These are phyloP conservation scores for Spilarctia lutea DNA, from an alignment of 2,888 invertebrate genomes.

Conservation along the genomic window DNA sequence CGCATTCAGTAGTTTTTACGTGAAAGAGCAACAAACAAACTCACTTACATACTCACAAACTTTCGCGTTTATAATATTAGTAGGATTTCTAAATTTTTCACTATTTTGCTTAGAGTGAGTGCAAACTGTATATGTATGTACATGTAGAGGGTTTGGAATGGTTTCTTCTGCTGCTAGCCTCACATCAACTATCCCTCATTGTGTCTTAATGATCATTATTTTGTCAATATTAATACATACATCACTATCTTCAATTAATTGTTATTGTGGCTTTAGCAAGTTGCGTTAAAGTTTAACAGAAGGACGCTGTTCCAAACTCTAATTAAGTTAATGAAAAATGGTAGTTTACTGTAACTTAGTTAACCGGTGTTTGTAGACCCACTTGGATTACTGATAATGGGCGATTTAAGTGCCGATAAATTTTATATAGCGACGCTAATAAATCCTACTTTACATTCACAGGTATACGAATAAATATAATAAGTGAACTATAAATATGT, in stretches of 20 bases:
- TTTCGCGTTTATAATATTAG: too few relatives aligned
- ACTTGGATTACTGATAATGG: conserved; percentile 41
- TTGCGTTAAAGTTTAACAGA: not conserved
- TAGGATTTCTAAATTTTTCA: too few relatives aligned
- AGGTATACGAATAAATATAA: conserved; percentile 11
- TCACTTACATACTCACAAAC: too few relatives aligned
- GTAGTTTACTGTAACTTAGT: conserved; percentile 30
- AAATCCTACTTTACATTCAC: conserved; percentile 16
- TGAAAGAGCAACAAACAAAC: too few relatives aligned
- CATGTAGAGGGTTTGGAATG: too few relatives aligned
- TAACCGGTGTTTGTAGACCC: conserved; percentile 23
- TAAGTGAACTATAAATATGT: conserved; percentile 19
- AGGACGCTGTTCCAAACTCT: conserved; percentile 17
- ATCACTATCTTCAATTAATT: not conserved
- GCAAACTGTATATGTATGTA: too few relatives aligned
- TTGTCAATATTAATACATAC: too few relatives aligned
- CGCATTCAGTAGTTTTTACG: too few relatives aligned
- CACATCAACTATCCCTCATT: too few relatives aligned
- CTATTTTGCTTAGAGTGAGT: too few relatives aligned
- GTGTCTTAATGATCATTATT: too few relatives aligned
- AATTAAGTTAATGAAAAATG: conserved; percentile 42
- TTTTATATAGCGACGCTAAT: conserved; percentile 31
- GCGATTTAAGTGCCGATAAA: conserved; percentile 46
- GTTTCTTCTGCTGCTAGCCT: too few relatives aligned
- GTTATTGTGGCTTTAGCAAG: not conserved